Percentiles rank a stretch among this genome's conserved stretches.
Evolutionary conservation across 2,797 vertebrate species (phyloP).

Genomic region (Phrynocephalus guinanensis): DNA sequence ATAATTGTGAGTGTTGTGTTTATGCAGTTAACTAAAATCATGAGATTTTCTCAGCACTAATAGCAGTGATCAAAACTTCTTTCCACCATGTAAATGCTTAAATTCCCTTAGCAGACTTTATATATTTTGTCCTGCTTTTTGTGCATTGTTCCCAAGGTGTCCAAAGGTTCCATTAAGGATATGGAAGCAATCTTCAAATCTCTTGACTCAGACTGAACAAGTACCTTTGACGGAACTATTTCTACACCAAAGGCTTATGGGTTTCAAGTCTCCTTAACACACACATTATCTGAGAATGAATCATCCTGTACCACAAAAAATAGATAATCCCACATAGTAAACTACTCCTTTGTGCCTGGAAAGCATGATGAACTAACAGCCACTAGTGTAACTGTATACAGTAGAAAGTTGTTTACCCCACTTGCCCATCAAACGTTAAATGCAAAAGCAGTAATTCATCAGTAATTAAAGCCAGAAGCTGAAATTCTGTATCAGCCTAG

Average conservation of each 20-base stretch:
- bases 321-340: slow-evolving; percentile 53
- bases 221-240: background rate
- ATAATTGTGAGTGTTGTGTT: no score
- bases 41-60: background rate
- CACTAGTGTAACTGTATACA: slow-evolving; percentile 1
- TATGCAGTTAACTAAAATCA: background rate
- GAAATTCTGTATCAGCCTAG: no score
- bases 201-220: background rate
- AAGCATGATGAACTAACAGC: slow-evolving; percentile 23
- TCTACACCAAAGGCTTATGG: slow-evolving; percentile 26
- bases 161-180: no score
- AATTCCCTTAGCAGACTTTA: slow-evolving; percentile 21
- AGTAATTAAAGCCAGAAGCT: no score
- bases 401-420: background rate
- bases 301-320: slow-evolving; percentile 40
- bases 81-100: background rate
- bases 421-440: background rate
- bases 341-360: slow-evolving; percentile 54
- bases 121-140: slow-evolving; percentile 12
- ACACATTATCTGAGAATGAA: slow-evolving; percentile 55
- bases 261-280: slow-evolving; percentile 28
- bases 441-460: no score
- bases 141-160: background rate
- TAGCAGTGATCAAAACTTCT: background rate
- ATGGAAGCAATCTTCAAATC: background rate